Percentiles rank a stretch among this genome's conserved stretches.
These are phyloP conservation scores for Sparidentex hasta DNA, from an alignment of 2,797 vertebrate species.

Conservation along the genomic window DNA sequence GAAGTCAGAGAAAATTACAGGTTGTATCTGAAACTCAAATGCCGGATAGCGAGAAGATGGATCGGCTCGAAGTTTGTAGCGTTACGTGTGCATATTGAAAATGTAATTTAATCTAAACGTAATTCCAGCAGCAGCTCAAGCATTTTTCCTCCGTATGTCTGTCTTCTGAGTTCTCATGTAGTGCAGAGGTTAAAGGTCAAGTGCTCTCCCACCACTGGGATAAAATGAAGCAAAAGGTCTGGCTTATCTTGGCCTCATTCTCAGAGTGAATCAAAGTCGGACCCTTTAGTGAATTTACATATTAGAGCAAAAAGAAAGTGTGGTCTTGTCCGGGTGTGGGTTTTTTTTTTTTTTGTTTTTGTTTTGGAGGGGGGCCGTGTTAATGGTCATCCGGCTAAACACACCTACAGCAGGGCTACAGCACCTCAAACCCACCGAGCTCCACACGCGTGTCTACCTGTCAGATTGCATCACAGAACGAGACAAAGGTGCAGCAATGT, in stretches of 20 bases:
- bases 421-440: slow-evolving; percentile 10
- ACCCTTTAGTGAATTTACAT: too few relatives aligned
- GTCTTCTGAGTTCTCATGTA: slow-evolving; percentile 29
- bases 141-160: slow-evolving; percentile 23
- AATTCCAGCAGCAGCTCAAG: background rate
- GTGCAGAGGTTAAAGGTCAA: slow-evolving; percentile 61
- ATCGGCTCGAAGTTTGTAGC: background rate
- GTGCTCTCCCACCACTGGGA: slow-evolving; percentile 39
- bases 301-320: background rate
- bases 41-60: background rate
- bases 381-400: slow-evolving; percentile 1
- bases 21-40: background rate
- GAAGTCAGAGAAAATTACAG: slow-evolving; percentile 20
- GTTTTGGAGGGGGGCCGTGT: background rate
- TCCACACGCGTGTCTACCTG: slow-evolving; percentile 27
- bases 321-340: background rate
- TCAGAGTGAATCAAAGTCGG: too few relatives aligned
- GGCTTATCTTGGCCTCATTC: slow-evolving; percentile 26
- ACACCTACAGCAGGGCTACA: slow-evolving; percentile 10
- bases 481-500: slow-evolving; percentile 34
- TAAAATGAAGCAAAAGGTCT: slow-evolving; percentile 35
- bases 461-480: slow-evolving; percentile 47
- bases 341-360: too few relatives aligned
- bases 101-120: background rate
- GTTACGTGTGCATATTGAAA: background rate